Conservation (phyloP, 2,113 vertebrate species). For the Notiomystis cincta region DNA sequence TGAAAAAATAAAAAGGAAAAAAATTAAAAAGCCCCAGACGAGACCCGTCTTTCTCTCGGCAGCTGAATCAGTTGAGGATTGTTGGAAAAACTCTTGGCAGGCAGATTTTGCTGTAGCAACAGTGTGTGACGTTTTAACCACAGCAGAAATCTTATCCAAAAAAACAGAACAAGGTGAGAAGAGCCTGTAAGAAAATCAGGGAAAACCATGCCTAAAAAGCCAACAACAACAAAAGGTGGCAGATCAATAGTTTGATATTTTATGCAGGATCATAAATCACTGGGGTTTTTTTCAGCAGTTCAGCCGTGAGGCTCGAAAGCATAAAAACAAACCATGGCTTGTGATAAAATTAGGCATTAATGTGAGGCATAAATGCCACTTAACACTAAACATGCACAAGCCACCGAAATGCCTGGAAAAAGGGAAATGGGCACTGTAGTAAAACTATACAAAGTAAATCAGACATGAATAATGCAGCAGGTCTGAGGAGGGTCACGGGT, state of each 20-base stretch:
- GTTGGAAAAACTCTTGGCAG: slow-evolving; percentile 70
- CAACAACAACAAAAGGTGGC: background rate
- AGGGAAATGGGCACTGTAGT: slow-evolving; percentile 60
- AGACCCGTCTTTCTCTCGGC: slow-evolving; percentile 29
- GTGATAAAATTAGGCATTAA: slow-evolving; percentile 58
- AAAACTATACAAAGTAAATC: slow-evolving; percentile 74
- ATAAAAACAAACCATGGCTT: slow-evolving; percentile 3
- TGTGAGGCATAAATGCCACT: slow-evolving; percentile 55
- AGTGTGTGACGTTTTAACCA: slow-evolving; percentile 61
- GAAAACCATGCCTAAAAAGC: background rate
- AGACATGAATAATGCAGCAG: slow-evolving; percentile 75
- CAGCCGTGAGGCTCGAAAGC: slow-evolving; percentile 8
- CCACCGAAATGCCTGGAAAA: slow-evolving; percentile 43
- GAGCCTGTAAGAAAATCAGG: background rate
- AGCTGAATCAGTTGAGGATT: slow-evolving; percentile 62
- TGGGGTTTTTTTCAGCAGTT: background rate
- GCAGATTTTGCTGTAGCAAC: slow-evolving; percentile 53
- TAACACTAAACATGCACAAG: slow-evolving; percentile 51
- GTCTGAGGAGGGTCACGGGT: slow-evolving; percentile 73
- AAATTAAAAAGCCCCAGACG: background rate
- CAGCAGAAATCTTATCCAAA: slow-evolving; percentile 66
- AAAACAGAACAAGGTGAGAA: slow-evolving; percentile 40
- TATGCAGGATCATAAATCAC: slow-evolving; percentile 36
- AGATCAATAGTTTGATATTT: slow-evolving; percentile 57
- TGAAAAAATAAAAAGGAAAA: background rate